Conservation (phyloP, 1,140 invertebrate genomes). For the silkworm (Bombyx mori) region ASM3026992v2 NC_085122.1:1996501-1997000, state of each 20-base stretch:
- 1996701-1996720: slow-evolving; percentile 42
- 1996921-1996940: no score
- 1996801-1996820: no score
- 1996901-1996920: no score
- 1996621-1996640: slow-evolving; percentile 9
- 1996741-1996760: slow-evolving; percentile 49
- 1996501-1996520: neutral
- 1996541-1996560: no score
- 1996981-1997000: no score
- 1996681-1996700: slow-evolving; percentile 26
- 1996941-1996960: no score
- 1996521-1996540: neutral
- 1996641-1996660: slow-evolving; percentile 7
- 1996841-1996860: no score
- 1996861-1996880: no score
- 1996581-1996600: slow-evolving; percentile 6
- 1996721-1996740: slow-evolving; percentile 41
- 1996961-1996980: no score
- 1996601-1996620: slow-evolving; percentile 11
- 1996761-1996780: slow-evolving; percentile 27
- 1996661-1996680: slow-evolving; percentile 15
- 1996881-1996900: no score
- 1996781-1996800: no score
- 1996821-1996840: no score
- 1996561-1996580: neutral